Evolutionary conservation across 2,797 vertebrate genomes (phyloP), one percentile per base, ranked within the genome.

Genomic region (Chelonia mydas): DNA sequence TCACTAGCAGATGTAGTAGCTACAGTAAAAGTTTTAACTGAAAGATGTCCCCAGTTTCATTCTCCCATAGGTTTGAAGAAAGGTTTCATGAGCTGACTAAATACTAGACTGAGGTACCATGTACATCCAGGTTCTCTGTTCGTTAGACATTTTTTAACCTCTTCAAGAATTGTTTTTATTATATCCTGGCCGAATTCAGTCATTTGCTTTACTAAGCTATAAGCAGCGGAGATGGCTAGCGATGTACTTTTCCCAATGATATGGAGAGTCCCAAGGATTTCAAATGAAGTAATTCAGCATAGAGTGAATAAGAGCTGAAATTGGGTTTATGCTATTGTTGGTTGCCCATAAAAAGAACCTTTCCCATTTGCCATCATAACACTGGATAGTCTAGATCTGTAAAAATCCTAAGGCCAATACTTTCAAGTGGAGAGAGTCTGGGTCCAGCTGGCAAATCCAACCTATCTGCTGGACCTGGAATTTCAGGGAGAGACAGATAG

Each of bases 271-370:
- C 81, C 49, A 76, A 23, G 0, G 1, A 89, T 86, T 90, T 90
- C 79, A 92, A 89, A 92, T 53, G 31, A 92, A 96, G 93, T 89
- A 87, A 51, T 88, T 93, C 95, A 95, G 79, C 94, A 94, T 45
- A 84, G 68, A 27, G 45, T 80, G 89, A 96, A 94, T 94, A 94
- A 81, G 13, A 50, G 33, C 61, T 81, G 76, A 92, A 50, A 61
- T 79, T 83, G n/a, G 0, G 13, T 81, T 92, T 95, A 11, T 57
- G 27, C 81, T 90, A 41, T 7, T 94, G 81, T 85, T 85, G 85
- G 49, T 5, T 61, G 94, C 28, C 45, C 49, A 83, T 0, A 86
- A 79, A 27, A 49, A 95, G 49, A 86, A 90, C 4, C 41, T 79
- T 86, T 89, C 77, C 49, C 79, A 93, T 57, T 82, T 2, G 13